These are phyloP conservation scores for Ypsolopha sequella DNA, from an alignment of 2,888 invertebrate genomes.

Conservation along the genomic window DNA sequence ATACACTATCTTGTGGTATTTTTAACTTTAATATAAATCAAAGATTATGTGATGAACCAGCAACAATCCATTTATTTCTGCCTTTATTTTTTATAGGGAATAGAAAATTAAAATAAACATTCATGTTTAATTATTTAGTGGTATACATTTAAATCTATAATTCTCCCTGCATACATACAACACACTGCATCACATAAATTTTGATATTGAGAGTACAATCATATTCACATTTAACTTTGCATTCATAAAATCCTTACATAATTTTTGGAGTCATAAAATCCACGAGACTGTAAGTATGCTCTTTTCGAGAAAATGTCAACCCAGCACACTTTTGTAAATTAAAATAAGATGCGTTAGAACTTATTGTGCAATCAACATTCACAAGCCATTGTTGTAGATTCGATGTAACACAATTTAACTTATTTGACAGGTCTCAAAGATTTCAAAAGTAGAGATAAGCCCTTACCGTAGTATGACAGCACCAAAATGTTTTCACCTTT, in stretches of 20 bases:
- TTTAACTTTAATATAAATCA: constrained; percentile 11
- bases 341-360: not conserved
- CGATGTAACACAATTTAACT: no score
- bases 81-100: not conserved
- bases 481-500: no score
- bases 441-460: no score
- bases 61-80: not conserved
- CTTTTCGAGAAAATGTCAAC: constrained; percentile 22
- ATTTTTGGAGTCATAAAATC: constrained; percentile 60
- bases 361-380: not conserved
- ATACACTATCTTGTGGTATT: constrained; percentile 10
- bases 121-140: constrained; percentile 27
- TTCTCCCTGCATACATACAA: constrained; percentile 20
- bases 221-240: constrained; percentile 40
- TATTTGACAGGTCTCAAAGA: no score
- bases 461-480: no score
- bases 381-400: no score
- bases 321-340: constrained; percentile 21
- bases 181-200: constrained; percentile 41
- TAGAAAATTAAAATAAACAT: constrained; percentile 31
- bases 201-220: constrained; percentile 47
- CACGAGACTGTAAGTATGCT: constrained; percentile 31
- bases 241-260: constrained; percentile 44
- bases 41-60: constrained; percentile 10
- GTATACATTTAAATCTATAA: constrained; percentile 33